Base-by-base conservation (phyloP, 1,140 invertebrate genomes). In the Drosophila trapezifrons region DNA sequence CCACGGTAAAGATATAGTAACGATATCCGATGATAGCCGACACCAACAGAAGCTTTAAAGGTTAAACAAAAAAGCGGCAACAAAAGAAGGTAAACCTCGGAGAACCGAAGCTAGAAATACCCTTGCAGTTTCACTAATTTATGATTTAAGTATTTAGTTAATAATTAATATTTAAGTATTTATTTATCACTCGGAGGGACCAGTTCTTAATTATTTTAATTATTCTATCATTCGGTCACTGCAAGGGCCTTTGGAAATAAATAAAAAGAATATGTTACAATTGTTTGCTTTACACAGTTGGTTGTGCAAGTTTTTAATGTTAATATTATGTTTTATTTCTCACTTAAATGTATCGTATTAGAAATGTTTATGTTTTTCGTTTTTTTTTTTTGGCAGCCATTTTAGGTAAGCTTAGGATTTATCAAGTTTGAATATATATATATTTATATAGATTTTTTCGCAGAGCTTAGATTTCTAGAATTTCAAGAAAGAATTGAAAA, bases 181-280 rank as follows among this genome's bases (percentile, higher is more conserved):
- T 17, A 17, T 1, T 17, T 12, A 2, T 18, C 7, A 3, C 7
- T n/a, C 47, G 35, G 59, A 55, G 3, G 12, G 10, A 42, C 5
- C n/a, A n/a, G n/a, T n/a, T n/a, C n/a, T n/a, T n/a, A n/a, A n/a
- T n/a, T n/a, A 12, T 2, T 38, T 15, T 13, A 1, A 0, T 15
- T 17, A 3, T 5, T 10, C n/a, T n/a, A 7, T 10, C 0, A 18
- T 37, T 54, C n/a, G 9, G 29, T 27, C 7, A 54, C 58, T 82
- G 67, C 63, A 74, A 60, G 46, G 18, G 29, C 27, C 27, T 58
- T 37, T 25, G 22, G 2, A n/a, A 27, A 60, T 35, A 86, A 86
- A 86, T 76, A 87, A 86, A 86, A 86, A 86, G 76, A 86, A 70
- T 85, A 82, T 86, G 52, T 83, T 86, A 87, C 67, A 86, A 76